Percentiles rank a stretch among this genome's conserved stretches.
Conservation (phyloP, 2,888 invertebrate genomes). For the Nomada fucata region DNA sequence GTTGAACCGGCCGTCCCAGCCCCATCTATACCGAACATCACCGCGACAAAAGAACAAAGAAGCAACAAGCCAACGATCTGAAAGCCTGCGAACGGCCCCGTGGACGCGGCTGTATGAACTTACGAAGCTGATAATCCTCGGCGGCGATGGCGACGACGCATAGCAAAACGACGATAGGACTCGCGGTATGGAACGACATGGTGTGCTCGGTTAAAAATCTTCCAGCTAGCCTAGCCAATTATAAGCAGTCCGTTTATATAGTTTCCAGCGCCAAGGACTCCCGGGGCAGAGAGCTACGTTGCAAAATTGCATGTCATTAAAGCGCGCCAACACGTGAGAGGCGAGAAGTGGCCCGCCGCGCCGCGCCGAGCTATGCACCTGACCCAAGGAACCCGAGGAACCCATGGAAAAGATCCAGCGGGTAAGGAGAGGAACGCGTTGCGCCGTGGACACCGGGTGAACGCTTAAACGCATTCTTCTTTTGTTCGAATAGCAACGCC, state of each 20-base stretch:
- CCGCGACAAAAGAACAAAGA: too few relatives aligned
- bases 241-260: slow-evolving; percentile 82
- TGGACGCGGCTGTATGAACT: slow-evolving; percentile 33
- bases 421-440: neutral
- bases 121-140: slow-evolving; percentile 63
- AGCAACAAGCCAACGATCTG: neutral
- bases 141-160: slow-evolving; percentile 52
- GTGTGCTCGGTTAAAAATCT: slow-evolving; percentile 77
- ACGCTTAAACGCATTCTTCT: slow-evolving; percentile 51
- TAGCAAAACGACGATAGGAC: slow-evolving; percentile 53
- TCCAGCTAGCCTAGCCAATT: slow-evolving; percentile 77
- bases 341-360: slow-evolving; percentile 62
- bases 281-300: slow-evolving; percentile 75
- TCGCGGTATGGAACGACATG: slow-evolving; percentile 71
- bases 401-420: slow-evolving; percentile 4
- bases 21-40: too few relatives aligned
- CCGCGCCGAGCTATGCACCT: slow-evolving; percentile 23
- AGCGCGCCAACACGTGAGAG: slow-evolving; percentile 75
- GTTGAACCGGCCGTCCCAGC: too few relatives aligned
- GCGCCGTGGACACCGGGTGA: slow-evolving; percentile 31
- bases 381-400: slow-evolving; percentile 16
- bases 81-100: neutral
- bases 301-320: slow-evolving; percentile 83
- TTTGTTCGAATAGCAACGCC: slow-evolving; percentile 24
- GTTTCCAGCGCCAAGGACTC: slow-evolving; percentile 82